Conservation (phyloP, 2,113 vertebrate species). For the Oxyura jamaicensis region DNA sequence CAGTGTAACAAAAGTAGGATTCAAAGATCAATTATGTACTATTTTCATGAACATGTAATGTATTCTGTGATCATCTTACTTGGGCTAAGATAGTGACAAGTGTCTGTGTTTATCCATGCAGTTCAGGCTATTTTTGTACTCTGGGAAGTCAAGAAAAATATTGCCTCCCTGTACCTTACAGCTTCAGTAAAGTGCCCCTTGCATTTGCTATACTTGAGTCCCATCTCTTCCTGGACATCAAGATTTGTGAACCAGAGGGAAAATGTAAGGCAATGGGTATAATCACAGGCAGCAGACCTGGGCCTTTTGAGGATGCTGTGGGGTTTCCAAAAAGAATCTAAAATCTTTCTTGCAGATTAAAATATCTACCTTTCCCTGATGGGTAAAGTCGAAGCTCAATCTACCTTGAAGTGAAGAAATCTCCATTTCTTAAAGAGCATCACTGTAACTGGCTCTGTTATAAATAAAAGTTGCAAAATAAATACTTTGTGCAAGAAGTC, state of each 20-base stretch:
- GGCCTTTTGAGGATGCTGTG: not conserved
- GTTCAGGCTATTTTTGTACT: not conserved
- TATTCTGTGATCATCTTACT: not conserved
- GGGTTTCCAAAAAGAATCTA: not conserved
- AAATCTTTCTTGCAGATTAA: not conserved
- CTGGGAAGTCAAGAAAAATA: not conserved
- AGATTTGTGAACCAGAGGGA: not conserved
- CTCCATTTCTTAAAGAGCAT: no score
- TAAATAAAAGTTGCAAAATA: not conserved
- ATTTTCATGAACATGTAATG: not conserved
- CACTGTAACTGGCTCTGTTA: not conserved
- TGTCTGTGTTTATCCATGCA: not conserved
- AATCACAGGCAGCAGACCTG: not conserved
- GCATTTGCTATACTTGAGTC: not conserved
- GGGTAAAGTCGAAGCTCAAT: not conserved
- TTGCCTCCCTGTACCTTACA: not conserved
- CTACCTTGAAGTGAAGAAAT: not conserved
- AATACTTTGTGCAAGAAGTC: not conserved
- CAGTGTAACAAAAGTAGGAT: not conserved
- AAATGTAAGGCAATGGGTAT: not conserved
- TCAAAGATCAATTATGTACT: not conserved
- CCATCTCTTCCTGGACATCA: not conserved
- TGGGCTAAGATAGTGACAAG: not conserved
- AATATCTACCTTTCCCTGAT: not conserved
- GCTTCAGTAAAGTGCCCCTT: not conserved